A percentile compares a stretch with the other conserved stretches of the same genome.
phyloP scores from a whole-genome alignment of 2,888 invertebrate species.

The Amphimallon solstitiale region DNA sequence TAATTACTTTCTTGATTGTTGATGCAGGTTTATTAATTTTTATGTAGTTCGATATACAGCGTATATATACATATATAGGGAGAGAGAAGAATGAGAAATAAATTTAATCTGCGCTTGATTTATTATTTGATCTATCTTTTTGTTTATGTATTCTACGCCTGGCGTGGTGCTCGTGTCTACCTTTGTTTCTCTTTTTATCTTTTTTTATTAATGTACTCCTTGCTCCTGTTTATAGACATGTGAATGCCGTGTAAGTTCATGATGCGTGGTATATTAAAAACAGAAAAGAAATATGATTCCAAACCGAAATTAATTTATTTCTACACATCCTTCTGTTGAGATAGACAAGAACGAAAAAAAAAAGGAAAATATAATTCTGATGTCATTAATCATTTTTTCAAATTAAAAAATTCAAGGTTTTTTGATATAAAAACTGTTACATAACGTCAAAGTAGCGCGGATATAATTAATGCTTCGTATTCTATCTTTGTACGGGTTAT shows the following conservation, averaged over 20 bases:
- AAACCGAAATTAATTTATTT: conserved; percentile 10
- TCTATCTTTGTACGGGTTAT: no score
- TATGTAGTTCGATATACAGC: not conserved
- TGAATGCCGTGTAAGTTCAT: not conserved
- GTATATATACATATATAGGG: not conserved
- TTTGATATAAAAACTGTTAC: conserved; percentile 28
- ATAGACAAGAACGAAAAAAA: conserved; percentile 3
- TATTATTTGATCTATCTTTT: not conserved
- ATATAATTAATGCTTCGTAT: conserved; percentile 11
- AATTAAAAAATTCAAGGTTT: conserved; percentile 37
- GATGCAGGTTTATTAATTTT: conserved; percentile 25
- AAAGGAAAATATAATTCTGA: conserved; percentile 4
- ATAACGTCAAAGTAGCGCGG: conserved; percentile 16
- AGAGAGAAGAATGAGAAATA: not conserved
- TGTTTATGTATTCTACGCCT: not conserved
- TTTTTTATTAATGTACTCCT: not conserved
- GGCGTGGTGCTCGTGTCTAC: no score
- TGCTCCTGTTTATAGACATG: conserved; percentile 1
- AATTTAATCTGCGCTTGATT: conserved; percentile 1
- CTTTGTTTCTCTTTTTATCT: not conserved
- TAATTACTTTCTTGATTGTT: conserved; percentile 23
- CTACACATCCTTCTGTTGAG: conserved; percentile 17
- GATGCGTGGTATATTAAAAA: not conserved
- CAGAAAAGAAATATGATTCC: not conserved
- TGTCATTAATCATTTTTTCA: conserved; percentile 36